phyloP scores from a whole-genome alignment of 2,113 vertebrate species.

The Oceanodroma tethys region DNA sequence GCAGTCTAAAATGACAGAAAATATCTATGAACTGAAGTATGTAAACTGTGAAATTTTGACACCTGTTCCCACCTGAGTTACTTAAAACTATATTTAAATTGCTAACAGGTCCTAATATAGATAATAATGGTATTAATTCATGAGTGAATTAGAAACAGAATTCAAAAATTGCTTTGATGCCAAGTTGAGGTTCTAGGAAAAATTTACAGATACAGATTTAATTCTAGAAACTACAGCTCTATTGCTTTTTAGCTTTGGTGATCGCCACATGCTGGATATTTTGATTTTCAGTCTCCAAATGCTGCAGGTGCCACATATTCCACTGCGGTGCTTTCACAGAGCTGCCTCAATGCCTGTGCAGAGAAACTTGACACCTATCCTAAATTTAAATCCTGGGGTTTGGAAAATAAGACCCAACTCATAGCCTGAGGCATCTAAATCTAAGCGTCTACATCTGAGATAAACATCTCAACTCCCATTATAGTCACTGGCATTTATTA shows the following conservation, averaged over 20 bases:
- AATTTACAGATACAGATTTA: background rate
- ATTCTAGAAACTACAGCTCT: background rate
- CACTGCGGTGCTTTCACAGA: background rate
- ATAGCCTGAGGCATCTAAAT: background rate
- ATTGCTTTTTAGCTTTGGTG: background rate
- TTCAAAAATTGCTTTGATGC: background rate
- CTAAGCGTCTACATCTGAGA: background rate
- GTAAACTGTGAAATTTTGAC: background rate
- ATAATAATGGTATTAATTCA: background rate
- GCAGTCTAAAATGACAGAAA: background rate
- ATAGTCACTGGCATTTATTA: background rate
- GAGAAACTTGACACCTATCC: background rate
- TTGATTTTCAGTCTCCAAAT: background rate
- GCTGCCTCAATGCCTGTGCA: background rate
- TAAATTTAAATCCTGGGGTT: background rate
- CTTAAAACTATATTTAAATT: background rate
- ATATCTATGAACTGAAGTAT: background rate
- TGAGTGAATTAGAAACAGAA: background rate
- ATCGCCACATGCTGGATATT: background rate
- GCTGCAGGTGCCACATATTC: background rate
- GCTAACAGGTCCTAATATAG: background rate
- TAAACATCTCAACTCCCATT: background rate
- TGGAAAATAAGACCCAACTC: background rate
- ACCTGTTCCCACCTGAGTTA: background rate
- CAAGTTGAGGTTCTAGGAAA: background rate